These are phyloP conservation scores for Noctua janthina DNA, from an alignment of 2,888 invertebrate species.

Conservation along the genomic window DNA sequence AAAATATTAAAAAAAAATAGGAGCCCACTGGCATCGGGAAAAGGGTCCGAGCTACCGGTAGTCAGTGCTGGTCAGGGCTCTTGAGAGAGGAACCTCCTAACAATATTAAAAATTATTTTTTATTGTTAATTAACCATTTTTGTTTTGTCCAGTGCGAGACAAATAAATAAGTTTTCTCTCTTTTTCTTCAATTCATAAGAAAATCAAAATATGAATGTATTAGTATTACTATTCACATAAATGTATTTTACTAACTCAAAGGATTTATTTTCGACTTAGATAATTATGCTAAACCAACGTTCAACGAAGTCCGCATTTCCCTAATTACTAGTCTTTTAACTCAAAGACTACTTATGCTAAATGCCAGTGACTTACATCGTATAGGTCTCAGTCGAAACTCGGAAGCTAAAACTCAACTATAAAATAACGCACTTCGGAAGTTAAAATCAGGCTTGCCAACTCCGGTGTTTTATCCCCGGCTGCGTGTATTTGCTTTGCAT, in stretches of 20 bases:
- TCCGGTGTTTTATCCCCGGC: slow-evolving; percentile 62
- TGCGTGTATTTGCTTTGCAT: slow-evolving; percentile 69
- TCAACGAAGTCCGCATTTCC: slow-evolving; percentile 2
- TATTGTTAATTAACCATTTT: no score
- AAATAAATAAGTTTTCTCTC: neutral
- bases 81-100: no score
- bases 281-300: slow-evolving; percentile 1
- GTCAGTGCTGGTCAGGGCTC: no score
- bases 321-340: slow-evolving; percentile 20
- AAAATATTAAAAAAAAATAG: no score
- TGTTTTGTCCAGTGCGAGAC: no score
- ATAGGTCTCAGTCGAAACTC: slow-evolving; percentile 26
- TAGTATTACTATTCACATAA: neutral
- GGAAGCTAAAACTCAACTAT: slow-evolving; percentile 27
- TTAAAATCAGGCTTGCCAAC: slow-evolving; percentile 60
- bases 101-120: no score
- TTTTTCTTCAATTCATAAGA: neutral
- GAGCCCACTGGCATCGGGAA: no score
- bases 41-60: no score
- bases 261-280: neutral
- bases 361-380: slow-evolving; percentile 5
- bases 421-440: slow-evolving; percentile 61
- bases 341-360: slow-evolving; percentile 4
- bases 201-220: neutral
- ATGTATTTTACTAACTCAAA: neutral